Evolutionary conservation across 2,113 vertebrate genomes (phyloP), one percentile per base, ranked within the genome.

Genomic region (Entosphenus tridentatus): DNA sequence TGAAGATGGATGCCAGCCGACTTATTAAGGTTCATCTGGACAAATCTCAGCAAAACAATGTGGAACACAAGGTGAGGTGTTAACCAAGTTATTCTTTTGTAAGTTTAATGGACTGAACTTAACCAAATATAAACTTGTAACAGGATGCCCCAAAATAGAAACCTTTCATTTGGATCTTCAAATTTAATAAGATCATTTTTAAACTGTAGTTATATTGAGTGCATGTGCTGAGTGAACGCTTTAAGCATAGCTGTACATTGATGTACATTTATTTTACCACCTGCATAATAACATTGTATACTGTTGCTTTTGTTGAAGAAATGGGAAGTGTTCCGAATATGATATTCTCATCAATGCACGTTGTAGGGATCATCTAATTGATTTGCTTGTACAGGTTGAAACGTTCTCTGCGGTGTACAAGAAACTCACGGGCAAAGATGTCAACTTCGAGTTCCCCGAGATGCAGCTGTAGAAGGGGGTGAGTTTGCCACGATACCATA

Each of bases 381-480:
- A 55, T 76, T 57, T 77, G 54, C 70, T 68, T 75, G 77, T 71
- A 21, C 75, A 98, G 93, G 89, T 96, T 67, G 93, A 98, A 78
- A 98, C 92, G 56, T 98, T 96, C 79, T 87, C 93, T 77, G 90
- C 91, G 74, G 93, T 96, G 76, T 98, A 96, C 81, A 98, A 96
- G 84, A 98, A 98, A 80, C 90, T 98, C 79, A 96, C 93, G 70
- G 93, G 93, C 81, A 98, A 98, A 81, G 93, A 96, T 69, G 93
- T 98, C 62, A 83, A 91, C 74, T 98, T 97, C 77, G 93, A 98
- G 78, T 98, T 98, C 81, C 93, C 93, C 72, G 93, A 96, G 79
- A 65, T 65, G 62, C 62, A 39, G 39, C 39, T 39, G 39, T 39
- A 39, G 39, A 39, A 39, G 39, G 39, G 39, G 39, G 39, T 39